Evolutionary conservation across 2,113 vertebrate genomes (phyloP).

Genomic region (Enhydra lutris): DNA sequence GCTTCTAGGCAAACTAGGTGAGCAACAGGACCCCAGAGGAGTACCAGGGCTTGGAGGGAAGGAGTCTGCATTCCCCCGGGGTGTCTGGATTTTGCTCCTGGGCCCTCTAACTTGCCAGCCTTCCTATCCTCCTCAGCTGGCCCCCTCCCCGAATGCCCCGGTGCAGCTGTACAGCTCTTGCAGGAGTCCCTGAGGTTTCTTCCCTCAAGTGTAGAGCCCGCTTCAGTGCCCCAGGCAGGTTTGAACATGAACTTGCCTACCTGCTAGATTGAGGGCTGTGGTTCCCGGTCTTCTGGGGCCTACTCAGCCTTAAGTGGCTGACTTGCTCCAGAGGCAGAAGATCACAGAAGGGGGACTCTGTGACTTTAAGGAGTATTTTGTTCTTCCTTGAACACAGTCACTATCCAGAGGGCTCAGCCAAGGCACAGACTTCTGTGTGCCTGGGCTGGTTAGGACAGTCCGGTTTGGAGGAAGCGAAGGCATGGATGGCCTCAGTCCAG

Average conservation of each 20-base stretch:
- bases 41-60: neutral
- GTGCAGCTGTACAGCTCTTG: neutral
- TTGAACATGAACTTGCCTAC: neutral
- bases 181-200: neutral
- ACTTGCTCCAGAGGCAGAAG: neutral
- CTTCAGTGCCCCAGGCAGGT: neutral
- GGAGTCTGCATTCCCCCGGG: fast-evolving
- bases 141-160: neutral
- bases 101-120: neutral
- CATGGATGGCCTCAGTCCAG: neutral
- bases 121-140: neutral
- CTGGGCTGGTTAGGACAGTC: neutral
- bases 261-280: neutral
- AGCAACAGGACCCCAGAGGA: slow-evolving; percentile 55
- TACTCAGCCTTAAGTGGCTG: neutral
- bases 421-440: neutral
- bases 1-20: slow-evolving; percentile 93
- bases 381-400: neutral
- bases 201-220: neutral
- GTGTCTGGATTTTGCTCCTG: neutral
- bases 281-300: neutral
- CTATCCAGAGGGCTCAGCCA: neutral
- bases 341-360: neutral
- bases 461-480: neutral
- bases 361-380: neutral